Evolutionary conservation across 1,140 invertebrate species (phyloP).

Genomic region (Artemia franciscana): DNA sequence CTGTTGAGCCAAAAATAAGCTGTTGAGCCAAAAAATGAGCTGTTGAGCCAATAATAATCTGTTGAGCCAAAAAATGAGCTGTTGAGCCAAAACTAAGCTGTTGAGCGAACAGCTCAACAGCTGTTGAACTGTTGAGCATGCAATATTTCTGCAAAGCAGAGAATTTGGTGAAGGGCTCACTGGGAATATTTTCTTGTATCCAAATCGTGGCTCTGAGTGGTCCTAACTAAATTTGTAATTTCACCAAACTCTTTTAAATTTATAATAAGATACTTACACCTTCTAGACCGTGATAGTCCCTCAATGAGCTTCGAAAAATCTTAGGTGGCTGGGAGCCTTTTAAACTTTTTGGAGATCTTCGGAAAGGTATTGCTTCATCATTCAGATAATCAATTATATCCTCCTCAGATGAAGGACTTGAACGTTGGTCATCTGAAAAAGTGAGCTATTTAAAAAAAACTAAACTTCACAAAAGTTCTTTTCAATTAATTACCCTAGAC

Average conservation of each 20-base stretch:
- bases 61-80: no score
- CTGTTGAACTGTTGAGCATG: no score
- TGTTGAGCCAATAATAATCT: no score
- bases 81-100: no score
- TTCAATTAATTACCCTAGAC: neutral
- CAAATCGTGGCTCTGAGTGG: no score
- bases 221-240: no score
- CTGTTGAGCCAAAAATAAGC: no score
- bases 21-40: no score
- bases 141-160: no score
- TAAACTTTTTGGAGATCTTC: neutral
- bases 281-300: conserved; percentile 17
- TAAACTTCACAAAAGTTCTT: conserved; percentile 3
- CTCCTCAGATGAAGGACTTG: conserved; percentile 12
- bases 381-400: conserved; percentile 15
- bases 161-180: no score
- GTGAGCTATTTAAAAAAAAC: conserved; percentile 8
- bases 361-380: conserved; percentile 10
- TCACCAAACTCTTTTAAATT: conserved; percentile 1
- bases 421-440: conserved; percentile 5
- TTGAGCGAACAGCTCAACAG: no score
- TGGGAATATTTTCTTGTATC: no score
- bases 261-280: conserved; percentile 12
- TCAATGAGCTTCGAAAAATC: conserved; percentile 16
- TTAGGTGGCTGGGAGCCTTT: conserved; percentile 10